A percentile compares a stretch with the other conserved stretches of the same genome.
Conservation (phyloP, 2,888 invertebrate genomes). For the Xestia xanthographa region DNA sequence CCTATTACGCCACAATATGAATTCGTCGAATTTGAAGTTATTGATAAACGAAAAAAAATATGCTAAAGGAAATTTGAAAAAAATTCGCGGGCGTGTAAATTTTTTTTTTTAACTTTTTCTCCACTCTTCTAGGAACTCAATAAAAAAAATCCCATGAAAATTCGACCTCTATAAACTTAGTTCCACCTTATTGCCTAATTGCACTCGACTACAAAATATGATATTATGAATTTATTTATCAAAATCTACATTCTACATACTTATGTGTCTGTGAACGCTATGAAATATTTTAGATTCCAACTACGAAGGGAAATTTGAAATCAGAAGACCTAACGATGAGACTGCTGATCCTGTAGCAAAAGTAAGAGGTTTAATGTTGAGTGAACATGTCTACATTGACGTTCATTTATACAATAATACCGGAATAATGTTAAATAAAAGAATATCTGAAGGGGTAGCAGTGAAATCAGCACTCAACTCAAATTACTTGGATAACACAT, state of each 20-base stretch:
- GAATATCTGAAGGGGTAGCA: background rate
- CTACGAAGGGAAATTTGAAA: background rate
- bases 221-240: background rate
- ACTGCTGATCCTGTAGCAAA: background rate
- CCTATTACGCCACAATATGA: no score
- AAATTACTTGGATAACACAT: background rate
- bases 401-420: slow-evolving; percentile 12
- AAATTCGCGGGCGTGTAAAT: no score
- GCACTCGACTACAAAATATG: background rate
- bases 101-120: no score
- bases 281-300: background rate
- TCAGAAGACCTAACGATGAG: background rate
- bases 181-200: no score
- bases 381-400: slow-evolving; percentile 2
- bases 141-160: no score
- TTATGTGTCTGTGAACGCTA: no score
- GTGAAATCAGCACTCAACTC: background rate
- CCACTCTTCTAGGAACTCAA: no score
- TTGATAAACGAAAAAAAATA: no score
- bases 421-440: background rate
- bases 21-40: no score
- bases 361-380: background rate
- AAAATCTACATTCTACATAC: no score
- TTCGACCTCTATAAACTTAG: no score
- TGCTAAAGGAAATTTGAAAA: no score